Evolutionary conservation across 2,888 invertebrate species (phyloP), one percentile per base, ranked within the genome.

Genomic region (Dryococelus australis): DNA sequence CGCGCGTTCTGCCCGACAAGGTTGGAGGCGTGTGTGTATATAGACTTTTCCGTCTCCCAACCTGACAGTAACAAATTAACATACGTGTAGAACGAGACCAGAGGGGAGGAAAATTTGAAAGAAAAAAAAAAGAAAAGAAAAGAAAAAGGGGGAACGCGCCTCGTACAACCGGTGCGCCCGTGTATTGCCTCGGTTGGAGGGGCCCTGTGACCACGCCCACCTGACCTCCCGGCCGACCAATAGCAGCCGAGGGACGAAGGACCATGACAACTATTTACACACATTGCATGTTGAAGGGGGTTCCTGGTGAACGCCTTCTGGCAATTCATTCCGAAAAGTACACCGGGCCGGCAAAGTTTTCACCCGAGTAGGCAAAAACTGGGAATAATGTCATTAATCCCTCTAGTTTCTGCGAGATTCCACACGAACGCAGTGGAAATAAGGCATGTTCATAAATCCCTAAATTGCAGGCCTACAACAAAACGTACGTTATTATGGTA

Each of bases 221-320:
- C 83, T 83, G 83, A 83, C 83, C 83, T 83, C 83, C 35, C 65
- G 24, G 43, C 28, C 83, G 24, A 35, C 83, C 83, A 83, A 83
- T 83, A 16, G 65, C 83, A 83, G 35, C 16, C 28, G 35, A 35
- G 35, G 26, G 83, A 28, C 16, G 20, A 35, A 83, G 83, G 83
- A 83, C 83, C 83, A 28, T 83, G 83, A 83, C 83, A 83, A 83
- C 83, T 83, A 83, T 83, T 83, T 83, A 83, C 83, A 83, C 83
- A 83, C 83, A 83, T 83, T 43, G 28, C 83, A 83, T 83, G 28
- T 27, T 27, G 20, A 83, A 43, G 35, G 83, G 20, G 35, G 35
- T 83, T 83, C 83, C 83, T 35, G 83, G 83, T 35, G 8, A 35
- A 83, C 83, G 83, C 83, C 83, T 83, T 83, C 83, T 83, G 83